These are phyloP conservation scores for Mimachlamys varia DNA, from an alignment of 2,888 invertebrate genomes.

Conservation along the genomic window DNA sequence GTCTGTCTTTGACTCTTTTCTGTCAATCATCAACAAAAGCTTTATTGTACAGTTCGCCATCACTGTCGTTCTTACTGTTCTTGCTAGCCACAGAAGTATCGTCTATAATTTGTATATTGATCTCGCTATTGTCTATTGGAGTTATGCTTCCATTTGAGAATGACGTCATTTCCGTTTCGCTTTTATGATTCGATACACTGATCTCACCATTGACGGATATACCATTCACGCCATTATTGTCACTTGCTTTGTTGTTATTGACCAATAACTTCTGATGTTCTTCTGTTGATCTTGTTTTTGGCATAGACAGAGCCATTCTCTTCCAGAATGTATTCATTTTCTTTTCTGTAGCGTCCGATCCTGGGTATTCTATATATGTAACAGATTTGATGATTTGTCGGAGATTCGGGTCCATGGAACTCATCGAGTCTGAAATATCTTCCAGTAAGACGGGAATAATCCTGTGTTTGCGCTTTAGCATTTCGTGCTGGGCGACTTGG, in stretches of 20 bases:
- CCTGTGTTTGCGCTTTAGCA: conserved; percentile 67
- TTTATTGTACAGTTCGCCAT: neutral
- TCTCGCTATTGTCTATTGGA: neutral
- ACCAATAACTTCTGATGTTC: conserved; percentile 18
- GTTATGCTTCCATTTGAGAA: neutral
- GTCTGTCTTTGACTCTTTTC: neutral
- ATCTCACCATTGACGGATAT: neutral
- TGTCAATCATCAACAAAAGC: neutral
- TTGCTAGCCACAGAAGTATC: neutral
- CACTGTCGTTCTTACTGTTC: neutral
- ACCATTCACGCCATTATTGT: neutral
- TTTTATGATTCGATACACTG: neutral
- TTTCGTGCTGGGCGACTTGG: conserved; percentile 71
- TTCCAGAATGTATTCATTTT: conserved; percentile 66
- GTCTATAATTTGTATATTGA: neutral
- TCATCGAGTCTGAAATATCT: conserved; percentile 58
- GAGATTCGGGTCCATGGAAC: conserved; percentile 63
- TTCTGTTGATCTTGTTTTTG: conserved; percentile 57
- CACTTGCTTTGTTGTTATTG: conserved; percentile 1
- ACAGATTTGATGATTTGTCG: conserved; percentile 64
- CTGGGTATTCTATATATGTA: conserved; percentile 67
- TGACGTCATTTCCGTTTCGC: neutral
- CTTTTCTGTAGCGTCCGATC: conserved; percentile 50
- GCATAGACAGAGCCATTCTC: conserved; percentile 63
- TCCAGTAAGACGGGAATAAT: conserved; percentile 69